Conservation (phyloP, 2,888 invertebrate species). For the Leptura quadrifasciata region DNA sequence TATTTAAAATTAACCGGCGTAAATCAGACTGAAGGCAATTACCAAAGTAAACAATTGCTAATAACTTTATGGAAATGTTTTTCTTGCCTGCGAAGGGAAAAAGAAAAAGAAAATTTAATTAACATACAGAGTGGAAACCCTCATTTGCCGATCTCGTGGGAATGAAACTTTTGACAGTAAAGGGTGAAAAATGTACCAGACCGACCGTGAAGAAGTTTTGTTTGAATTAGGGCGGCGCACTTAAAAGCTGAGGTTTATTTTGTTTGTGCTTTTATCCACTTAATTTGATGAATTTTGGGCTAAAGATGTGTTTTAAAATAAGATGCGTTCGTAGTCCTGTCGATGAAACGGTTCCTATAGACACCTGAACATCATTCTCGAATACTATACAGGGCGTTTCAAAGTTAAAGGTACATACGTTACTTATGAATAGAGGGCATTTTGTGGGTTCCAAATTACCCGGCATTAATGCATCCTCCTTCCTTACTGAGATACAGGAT, state of each 20-base stretch:
- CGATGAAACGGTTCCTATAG: no score
- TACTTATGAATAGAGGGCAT: no score
- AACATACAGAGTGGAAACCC: constrained; percentile 31
- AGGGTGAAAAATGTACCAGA: constrained; percentile 16
- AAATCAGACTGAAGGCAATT: constrained; percentile 22
- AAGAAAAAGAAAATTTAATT: constrained; percentile 20
- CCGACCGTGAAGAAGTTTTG: background rate
- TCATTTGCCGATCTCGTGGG: background rate
- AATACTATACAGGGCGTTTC: no score
- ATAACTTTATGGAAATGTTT: constrained; percentile 30
- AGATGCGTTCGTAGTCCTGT: background rate
- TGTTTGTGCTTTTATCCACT: constrained; percentile 1
- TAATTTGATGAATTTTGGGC: background rate
- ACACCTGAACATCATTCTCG: no score
- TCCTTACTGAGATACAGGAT: no score
- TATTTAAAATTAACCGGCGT: constrained; percentile 16
- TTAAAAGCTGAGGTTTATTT: background rate
- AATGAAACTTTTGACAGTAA: background rate
- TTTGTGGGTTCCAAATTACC: no score
- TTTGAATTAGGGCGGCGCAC: background rate
- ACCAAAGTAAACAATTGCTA: constrained; percentile 23
- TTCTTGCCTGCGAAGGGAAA: background rate
- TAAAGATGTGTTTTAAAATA: background rate
- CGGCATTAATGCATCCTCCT: no score
- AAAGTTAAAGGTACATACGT: no score